Evolutionary conservation across 2,888 invertebrate species (phyloP).

Genomic region (Sesia apiformis): DNA sequence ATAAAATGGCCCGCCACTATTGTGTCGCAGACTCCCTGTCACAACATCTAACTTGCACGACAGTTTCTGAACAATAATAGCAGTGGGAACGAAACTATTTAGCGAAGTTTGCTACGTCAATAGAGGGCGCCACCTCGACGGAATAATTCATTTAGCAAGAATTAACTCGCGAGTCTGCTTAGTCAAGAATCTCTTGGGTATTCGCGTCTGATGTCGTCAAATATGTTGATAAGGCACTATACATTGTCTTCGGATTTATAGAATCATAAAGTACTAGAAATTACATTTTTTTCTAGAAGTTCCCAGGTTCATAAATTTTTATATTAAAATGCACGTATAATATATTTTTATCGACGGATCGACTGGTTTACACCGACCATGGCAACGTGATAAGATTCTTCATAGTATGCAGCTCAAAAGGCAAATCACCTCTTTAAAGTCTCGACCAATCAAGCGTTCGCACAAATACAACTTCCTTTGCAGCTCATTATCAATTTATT

Average conservation of each 20-base stretch:
- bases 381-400: too few relatives aligned
- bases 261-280: slow-evolving; percentile 1
- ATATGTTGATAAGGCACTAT: slow-evolving; percentile 3
- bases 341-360: too few relatives aligned
- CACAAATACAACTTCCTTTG: too few relatives aligned
- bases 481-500: too few relatives aligned
- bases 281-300: not conserved
- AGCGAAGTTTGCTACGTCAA: slow-evolving; percentile 66
- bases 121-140: slow-evolving; percentile 59
- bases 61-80: slow-evolving; percentile 65
- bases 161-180: slow-evolving; percentile 42
- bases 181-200: slow-evolving; percentile 21
- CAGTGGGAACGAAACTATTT: slow-evolving; percentile 68
- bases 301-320: too few relatives aligned
- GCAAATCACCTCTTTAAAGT: too few relatives aligned
- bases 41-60: slow-evolving; percentile 51
- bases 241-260: slow-evolving; percentile 19
- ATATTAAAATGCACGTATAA: too few relatives aligned
- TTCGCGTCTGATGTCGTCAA: slow-evolving; percentile 14
- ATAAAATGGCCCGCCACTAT: slow-evolving; percentile 17
- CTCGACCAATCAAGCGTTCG: too few relatives aligned
- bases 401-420: too few relatives aligned
- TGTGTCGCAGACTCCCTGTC: slow-evolving; percentile 35
- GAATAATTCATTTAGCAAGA: slow-evolving; percentile 67
- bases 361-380: too few relatives aligned